Conservation (phyloP, 2,113 vertebrate genomes). For the Cephalopterus ornatus region DNA sequence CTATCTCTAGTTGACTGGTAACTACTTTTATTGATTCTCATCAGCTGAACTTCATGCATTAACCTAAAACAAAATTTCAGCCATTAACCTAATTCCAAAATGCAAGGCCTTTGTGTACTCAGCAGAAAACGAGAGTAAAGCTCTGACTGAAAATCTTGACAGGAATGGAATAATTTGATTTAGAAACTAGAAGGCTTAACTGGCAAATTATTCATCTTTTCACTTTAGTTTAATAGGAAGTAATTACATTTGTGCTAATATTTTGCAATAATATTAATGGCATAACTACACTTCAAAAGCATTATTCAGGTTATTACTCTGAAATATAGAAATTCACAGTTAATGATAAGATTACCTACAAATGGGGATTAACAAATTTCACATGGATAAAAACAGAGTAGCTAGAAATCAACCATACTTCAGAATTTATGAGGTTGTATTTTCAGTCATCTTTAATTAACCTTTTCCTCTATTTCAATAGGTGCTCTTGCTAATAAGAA, state of each 20-base stretch:
- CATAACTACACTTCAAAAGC: background rate
- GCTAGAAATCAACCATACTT: background rate
- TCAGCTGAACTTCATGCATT: background rate
- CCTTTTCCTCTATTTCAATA: background rate
- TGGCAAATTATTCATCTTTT: background rate
- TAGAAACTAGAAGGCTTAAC: background rate
- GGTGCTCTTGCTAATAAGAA: background rate
- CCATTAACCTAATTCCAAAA: background rate
- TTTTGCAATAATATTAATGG: background rate
- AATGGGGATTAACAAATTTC: background rate
- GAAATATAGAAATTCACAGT: background rate
- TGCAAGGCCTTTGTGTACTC: rapidly evolving
- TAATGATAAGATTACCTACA: background rate
- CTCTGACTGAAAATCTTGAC: background rate
- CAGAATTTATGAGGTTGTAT: background rate
- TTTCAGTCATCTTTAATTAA: background rate
- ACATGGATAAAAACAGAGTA: background rate
- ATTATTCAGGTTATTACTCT: background rate
- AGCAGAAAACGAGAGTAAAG: background rate
- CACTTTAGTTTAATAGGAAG: background rate
- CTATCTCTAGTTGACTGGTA: background rate
- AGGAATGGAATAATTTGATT: background rate
- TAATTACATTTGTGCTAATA: background rate
- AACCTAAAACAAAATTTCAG: background rate
- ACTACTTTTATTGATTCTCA: background rate